phyloP scores from a whole-genome alignment of 53 echinoderm and acorn worm genomes.

The Paracentrotus lividus region DNA sequence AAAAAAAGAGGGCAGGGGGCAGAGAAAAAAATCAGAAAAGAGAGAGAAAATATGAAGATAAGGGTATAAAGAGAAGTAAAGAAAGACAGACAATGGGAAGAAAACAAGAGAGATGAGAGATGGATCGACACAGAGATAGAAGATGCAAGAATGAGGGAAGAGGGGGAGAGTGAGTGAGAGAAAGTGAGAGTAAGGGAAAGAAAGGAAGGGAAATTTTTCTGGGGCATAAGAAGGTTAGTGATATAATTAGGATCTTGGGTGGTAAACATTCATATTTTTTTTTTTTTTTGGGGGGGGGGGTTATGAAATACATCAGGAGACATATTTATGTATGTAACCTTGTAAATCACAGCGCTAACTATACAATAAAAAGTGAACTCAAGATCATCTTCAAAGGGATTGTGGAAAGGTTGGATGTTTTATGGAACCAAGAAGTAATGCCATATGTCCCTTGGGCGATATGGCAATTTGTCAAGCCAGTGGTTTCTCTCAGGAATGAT shows the following conservation, averaged over 20 bases:
- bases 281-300: no score
- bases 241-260: constrained; percentile 35
- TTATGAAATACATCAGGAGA: no score
- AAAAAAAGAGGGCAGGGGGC: not conserved
- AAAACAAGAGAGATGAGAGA: not conserved
- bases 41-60: not conserved
- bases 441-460: not conserved
- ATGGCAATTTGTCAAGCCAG: constrained; percentile 47
- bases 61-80: not conserved
- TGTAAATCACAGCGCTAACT: constrained; percentile 25
- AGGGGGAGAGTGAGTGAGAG: not conserved
- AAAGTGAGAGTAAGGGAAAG: not conserved
- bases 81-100: not conserved
- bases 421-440: not conserved
- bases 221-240: not conserved
- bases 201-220: not conserved
- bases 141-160: not conserved
- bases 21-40: not conserved
- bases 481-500: constrained; percentile 24
- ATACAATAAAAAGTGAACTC: not conserved
- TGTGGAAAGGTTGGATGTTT: not conserved
- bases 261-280: not conserved
- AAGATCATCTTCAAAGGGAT: not conserved
- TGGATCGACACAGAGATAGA: not conserved
- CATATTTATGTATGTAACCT: constrained; percentile 44